These are phyloP conservation scores for Argopecten irradians DNA, from an alignment of 1,140 invertebrate genomes.

Conservation along the genomic window DNA sequence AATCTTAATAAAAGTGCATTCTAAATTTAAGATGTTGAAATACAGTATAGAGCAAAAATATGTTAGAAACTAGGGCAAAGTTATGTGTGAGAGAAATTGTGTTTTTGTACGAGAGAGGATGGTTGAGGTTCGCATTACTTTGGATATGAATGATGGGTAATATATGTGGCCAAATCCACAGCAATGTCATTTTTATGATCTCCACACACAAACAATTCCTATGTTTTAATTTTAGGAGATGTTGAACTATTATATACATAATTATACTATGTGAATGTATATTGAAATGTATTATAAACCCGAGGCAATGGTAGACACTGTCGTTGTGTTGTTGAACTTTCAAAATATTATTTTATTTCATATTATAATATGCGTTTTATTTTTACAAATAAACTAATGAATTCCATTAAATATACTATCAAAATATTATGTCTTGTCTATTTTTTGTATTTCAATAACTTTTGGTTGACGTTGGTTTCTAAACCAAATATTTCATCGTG, in stretches of 20 bases:
- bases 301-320: neutral
- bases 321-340: neutral
- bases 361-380: conserved; percentile 23
- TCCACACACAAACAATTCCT: conserved; percentile 10
- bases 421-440: no score
- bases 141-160: neutral
- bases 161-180: neutral
- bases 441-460: no score
- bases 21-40: no score
- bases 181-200: neutral
- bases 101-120: neutral
- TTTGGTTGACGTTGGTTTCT: no score
- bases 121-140: neutral
- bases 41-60: no score
- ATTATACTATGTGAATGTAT: neutral
- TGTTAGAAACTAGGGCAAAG: no score
- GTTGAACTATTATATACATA: conserved; percentile 11
- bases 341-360: conserved; percentile 10
- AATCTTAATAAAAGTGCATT: no score
- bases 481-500: no score
- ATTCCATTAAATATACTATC: neutral
- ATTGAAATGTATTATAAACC: conserved; percentile 11
- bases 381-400: conserved; percentile 19
- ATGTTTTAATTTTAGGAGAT: conserved; percentile 8
- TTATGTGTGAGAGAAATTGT: neutral